A percentile compares a stretch with the other conserved stretches of the same genome.
Conservation (phyloP, 1,140 invertebrate species). For the Rhagoletis pomonella region DNA sequence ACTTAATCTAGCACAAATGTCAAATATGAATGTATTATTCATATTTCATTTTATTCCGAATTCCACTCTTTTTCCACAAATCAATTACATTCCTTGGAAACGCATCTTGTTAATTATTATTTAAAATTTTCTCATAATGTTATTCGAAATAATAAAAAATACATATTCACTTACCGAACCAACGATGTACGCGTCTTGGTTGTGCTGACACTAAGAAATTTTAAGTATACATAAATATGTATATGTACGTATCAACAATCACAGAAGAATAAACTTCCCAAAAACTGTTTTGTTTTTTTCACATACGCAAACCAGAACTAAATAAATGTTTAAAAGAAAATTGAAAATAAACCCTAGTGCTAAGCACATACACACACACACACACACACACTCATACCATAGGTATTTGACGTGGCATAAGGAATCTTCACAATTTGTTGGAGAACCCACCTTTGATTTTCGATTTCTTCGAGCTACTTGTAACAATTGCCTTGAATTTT, state of each 20-base stretch:
- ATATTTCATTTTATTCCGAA: too few relatives aligned
- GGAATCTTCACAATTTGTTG: not conserved
- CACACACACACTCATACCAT: not conserved
- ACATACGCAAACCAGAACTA: slow-evolving; percentile 32
- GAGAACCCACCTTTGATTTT: slow-evolving; percentile 68
- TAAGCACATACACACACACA: not conserved
- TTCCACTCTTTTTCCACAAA: too few relatives aligned
- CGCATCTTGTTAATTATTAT: not conserved
- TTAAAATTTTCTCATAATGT: not conserved
- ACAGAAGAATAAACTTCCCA: slow-evolving; percentile 42
- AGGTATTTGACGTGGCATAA: not conserved
- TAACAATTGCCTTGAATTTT: slow-evolving; percentile 58
- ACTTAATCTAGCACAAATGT: too few relatives aligned
- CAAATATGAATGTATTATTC: too few relatives aligned
- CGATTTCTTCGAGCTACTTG: slow-evolving; percentile 60
- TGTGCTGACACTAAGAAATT: slow-evolving; percentile 9
- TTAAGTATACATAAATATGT: not conserved
- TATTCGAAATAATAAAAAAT: not conserved
- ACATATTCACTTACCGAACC: slow-evolving; percentile 21
- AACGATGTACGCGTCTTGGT: not conserved
- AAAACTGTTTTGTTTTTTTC: not conserved
- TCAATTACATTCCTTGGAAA: too few relatives aligned
- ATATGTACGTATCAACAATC: not conserved
- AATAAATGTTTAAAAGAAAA: not conserved
- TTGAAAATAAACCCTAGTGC: not conserved